Evolutionary conservation across 2,797 vertebrate genomes (phyloP).

Genomic region (Harpagifer antarcticus): DNA sequence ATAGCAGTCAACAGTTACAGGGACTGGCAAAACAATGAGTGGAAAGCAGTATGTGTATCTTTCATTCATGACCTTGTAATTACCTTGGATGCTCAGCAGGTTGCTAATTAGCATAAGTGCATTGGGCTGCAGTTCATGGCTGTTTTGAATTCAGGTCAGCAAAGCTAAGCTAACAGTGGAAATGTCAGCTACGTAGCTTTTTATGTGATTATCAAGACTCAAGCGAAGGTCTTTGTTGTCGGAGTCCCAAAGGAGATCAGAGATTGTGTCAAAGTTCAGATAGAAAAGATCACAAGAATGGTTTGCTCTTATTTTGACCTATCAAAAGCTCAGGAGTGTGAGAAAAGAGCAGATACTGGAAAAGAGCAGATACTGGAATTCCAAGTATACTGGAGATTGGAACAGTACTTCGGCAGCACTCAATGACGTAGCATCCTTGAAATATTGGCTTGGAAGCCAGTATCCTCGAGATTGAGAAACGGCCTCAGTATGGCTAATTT

Average conservation of each 20-base stretch:
- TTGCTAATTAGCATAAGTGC: slow-evolving; percentile 18
- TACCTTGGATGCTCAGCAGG: slow-evolving; percentile 15
- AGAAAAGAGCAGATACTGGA: slow-evolving; percentile 23
- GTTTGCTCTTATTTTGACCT: slow-evolving; percentile 31
- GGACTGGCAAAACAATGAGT: background rate
- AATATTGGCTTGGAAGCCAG: too few species aligned
- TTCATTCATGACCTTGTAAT: slow-evolving; percentile 25
- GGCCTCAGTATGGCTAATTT: too few species aligned
- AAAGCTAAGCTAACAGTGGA: slow-evolving; percentile 12
- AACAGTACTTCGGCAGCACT: too few species aligned
- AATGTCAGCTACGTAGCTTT: slow-evolving; percentile 11
- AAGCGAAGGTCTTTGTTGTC: slow-evolving; percentile 14
- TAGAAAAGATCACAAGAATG: slow-evolving; percentile 15
- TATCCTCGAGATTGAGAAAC: too few species aligned
- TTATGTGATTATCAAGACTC: slow-evolving; percentile 24
- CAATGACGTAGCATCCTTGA: too few species aligned
- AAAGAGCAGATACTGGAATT: too few species aligned
- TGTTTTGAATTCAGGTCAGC: slow-evolving; percentile 36
- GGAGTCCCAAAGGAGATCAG: slow-evolving; percentile 9
- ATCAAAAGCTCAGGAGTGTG: background rate
- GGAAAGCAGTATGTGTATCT: background rate
- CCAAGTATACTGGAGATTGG: too few species aligned
- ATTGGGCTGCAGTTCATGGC: background rate
- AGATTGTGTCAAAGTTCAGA: slow-evolving; percentile 21
- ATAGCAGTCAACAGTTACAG: background rate